These are phyloP conservation scores for Merodon equestris DNA, from an alignment of 2,888 invertebrate species.

Conservation along the genomic window DNA sequence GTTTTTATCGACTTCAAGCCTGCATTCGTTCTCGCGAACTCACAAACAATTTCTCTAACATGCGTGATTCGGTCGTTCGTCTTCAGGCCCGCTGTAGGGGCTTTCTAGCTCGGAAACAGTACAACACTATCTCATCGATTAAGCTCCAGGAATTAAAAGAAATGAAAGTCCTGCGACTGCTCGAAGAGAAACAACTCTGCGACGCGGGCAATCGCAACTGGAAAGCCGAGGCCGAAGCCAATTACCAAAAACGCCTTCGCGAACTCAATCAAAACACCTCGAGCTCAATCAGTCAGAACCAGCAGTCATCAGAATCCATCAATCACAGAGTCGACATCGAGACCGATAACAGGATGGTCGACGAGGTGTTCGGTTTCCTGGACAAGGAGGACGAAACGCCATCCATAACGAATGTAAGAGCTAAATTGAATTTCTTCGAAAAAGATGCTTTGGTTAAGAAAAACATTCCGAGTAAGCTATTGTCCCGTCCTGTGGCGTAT, in stretches of 20 bases:
- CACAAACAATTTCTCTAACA: conserved; percentile 85
- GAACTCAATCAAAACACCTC: conserved; percentile 78
- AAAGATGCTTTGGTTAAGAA: conserved; percentile 75
- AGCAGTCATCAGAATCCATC: conserved; percentile 57
- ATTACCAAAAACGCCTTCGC: conserved; percentile 85
- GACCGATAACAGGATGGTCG: conserved; percentile 83
- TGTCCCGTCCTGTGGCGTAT: conserved; percentile 76
- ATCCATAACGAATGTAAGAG: conserved; percentile 77
- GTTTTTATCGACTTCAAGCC: conserved; percentile 92
- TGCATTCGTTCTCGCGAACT: conserved; percentile 87
- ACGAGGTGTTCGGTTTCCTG: conserved; percentile 85
- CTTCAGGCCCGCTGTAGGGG: conserved; percentile 90
- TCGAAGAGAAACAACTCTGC: conserved; percentile 82
- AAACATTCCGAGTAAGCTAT: conserved; percentile 76
- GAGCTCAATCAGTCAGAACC: conserved; percentile 39
- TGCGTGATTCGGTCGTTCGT: conserved; percentile 83
- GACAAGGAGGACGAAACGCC: conserved; percentile 80
- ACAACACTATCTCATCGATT: conserved; percentile 24
- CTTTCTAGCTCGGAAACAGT: conserved; percentile 81
- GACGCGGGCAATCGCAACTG: conserved; percentile 84
- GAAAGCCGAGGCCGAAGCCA: conserved; percentile 84
- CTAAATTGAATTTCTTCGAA: conserved; percentile 78
- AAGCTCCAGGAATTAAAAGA: conserved; percentile 73
- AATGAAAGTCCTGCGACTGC: conserved; percentile 76
- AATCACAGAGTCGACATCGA: conserved; percentile 75